These are phyloP conservation scores for Spilarctia lutea DNA, from an alignment of 2,888 invertebrate genomes.

Conservation along the genomic window DNA sequence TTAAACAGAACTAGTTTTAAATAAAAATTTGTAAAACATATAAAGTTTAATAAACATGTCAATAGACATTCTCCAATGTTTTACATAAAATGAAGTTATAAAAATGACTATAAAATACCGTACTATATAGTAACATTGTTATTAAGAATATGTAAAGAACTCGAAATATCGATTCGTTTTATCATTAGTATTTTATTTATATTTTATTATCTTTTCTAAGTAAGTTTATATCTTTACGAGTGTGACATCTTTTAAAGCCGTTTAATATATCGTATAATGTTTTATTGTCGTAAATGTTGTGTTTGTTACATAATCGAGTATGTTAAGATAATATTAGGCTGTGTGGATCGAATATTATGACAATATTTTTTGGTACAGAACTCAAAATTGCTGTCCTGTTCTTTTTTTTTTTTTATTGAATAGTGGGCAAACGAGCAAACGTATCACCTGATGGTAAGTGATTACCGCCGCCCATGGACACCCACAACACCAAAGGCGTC, in stretches of 20 bases:
- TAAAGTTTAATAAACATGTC: not conserved
- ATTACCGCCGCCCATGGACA: no score
- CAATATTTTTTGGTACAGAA: not conserved
- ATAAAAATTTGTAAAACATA: not conserved
- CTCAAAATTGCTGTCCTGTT: not conserved
- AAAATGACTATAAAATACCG: constrained; percentile 17
- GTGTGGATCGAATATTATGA: not conserved
- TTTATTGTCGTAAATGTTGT: constrained; percentile 61
- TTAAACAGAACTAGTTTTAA: not conserved
- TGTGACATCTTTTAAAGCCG: constrained; percentile 28
- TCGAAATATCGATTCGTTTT: constrained; percentile 18
- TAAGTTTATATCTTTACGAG: constrained; percentile 26
- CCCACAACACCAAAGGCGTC: no score
- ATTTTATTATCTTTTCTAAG: constrained; percentile 19
- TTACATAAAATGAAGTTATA: constrained; percentile 9
- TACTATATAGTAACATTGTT: constrained; percentile 12
- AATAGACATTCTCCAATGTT: not conserved
- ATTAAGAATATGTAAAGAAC: constrained; percentile 9
- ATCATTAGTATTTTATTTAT: constrained; percentile 24
- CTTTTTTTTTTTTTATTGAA: no score
- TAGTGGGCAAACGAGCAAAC: no score
- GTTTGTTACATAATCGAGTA: not conserved
- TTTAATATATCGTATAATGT: constrained; percentile 46
- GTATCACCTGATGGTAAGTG: no score
- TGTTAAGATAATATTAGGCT: not conserved